phyloP scores from a whole-genome alignment of 2,113 vertebrate genomes.

The Tragelaphus buxtoni region DNA sequence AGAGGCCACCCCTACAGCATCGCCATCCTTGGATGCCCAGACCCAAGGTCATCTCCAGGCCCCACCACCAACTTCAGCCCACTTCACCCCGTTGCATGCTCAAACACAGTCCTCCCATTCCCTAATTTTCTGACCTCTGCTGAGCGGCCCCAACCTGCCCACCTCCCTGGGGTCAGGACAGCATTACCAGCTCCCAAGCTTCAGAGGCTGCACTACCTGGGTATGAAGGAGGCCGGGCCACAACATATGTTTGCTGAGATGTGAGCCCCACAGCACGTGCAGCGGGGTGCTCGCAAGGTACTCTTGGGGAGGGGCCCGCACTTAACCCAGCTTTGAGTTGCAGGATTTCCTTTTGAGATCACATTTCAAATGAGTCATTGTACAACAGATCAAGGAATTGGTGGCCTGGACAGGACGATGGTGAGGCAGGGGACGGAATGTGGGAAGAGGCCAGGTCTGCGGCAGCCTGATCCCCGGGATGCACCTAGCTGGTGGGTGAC shows the following conservation, averaged over 20 bases:
- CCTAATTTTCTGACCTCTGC: not conserved
- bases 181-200: not conserved
- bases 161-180: not conserved
- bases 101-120: not conserved
- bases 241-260: not conserved
- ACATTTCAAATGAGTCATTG: not conserved
- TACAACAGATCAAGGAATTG: not conserved
- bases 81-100: not conserved
- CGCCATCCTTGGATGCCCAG: not conserved
- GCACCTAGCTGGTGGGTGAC: not conserved
- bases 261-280: not conserved
- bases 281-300: not conserved
- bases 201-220: rapidly evolving
- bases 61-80: not conserved
- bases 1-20: not conserved
- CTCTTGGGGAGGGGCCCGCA: not conserved
- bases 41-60: not conserved
- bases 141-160: not conserved
- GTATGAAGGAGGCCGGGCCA: not conserved
- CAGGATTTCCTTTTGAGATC: not conserved
- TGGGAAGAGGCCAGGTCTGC: not conserved
- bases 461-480: not conserved
- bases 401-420: not conserved
- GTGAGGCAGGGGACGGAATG: too few relatives aligned
- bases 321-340: not conserved